phyloP scores from a whole-genome alignment of 2,113 vertebrate genomes.

The Hemiprocne comata region DNA sequence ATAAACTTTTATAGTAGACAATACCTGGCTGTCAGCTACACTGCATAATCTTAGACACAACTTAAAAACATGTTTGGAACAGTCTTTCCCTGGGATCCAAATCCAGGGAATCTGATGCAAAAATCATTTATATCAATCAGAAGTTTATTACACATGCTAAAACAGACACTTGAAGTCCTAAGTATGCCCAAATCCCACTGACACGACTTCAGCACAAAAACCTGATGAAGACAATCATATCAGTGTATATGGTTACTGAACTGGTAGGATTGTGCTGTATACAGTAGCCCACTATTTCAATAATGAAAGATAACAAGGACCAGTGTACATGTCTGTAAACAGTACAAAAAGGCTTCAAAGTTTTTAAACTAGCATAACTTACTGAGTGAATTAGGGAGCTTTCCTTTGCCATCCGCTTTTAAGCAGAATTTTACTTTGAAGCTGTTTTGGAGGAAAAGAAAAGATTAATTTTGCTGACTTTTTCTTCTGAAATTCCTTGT shows the following conservation, averaged over 20 bases:
- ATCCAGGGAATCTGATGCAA: neutral
- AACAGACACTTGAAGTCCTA: neutral
- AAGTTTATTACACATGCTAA: neutral
- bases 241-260: neutral
- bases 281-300: neutral
- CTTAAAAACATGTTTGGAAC: neutral
- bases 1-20: neutral
- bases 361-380: constrained; percentile 67
- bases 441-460: constrained; percentile 72
- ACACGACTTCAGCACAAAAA: neutral
- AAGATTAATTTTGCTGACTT: neutral
- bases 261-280: neutral
- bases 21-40: neutral
- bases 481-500: neutral
- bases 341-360: neutral
- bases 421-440: constrained; percentile 95
- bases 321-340: neutral
- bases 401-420: constrained; percentile 85
- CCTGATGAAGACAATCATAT: neutral
- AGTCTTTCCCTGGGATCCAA: neutral
- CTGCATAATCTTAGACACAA: neutral
- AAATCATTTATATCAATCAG: neutral
- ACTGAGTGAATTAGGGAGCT: constrained; percentile 81
- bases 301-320: neutral
- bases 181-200: neutral